Base-by-base conservation (phyloP, 1,140 invertebrate species). In the Meloidogyne chitwoodi region DNA sequence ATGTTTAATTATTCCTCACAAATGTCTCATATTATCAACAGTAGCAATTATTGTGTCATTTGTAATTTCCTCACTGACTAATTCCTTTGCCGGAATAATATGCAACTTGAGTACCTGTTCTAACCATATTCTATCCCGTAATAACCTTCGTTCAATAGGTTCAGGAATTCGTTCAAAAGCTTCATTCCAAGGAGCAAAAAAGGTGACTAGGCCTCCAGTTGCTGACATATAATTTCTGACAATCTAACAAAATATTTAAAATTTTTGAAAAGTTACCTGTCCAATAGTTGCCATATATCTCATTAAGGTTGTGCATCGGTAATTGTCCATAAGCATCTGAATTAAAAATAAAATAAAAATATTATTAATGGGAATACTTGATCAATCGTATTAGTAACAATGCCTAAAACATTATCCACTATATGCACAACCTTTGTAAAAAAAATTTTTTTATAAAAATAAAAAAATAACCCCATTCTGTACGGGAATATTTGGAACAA, bases 401-500 rank as follows among this genome's bases (percentile, higher is more conserved):
- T 81, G 24, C 86, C 85, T 11, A 87, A 69, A 29, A 87, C 85
- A 70, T 85, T 87, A 71, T 87, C 85, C 29, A 87, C 77, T n/a
- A 87, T 85, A 62, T 87, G 85, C 0, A 83, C 85, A n/a, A 87
- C 48, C 48, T 56, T n/a, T 8, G n/a, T n/a, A n/a, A n/a, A n/a
- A 56, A 56, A 5, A 16, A 56, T 6, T 5, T 56, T 56, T 56
- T 0, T 19, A 56, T n/a, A 16, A 16, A 44, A 44, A 16, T 44
- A 16, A 16, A 44, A 2, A 16, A n/a, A n/a, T n/a, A 56, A 56
- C 85, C 16, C 85, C 85, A 64, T 87, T 87, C 71, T 87, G 85
- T 14, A 88, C 84, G 0, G 85, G 85, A 70, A 87, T 87, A 69
- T 87, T 87, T 11, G 85, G 86, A 12, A 87, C 86, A 2, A 87